Evolutionary conservation across 2,888 invertebrate species (phyloP).

Genomic region (Hypomecis punctinalis): DNA sequence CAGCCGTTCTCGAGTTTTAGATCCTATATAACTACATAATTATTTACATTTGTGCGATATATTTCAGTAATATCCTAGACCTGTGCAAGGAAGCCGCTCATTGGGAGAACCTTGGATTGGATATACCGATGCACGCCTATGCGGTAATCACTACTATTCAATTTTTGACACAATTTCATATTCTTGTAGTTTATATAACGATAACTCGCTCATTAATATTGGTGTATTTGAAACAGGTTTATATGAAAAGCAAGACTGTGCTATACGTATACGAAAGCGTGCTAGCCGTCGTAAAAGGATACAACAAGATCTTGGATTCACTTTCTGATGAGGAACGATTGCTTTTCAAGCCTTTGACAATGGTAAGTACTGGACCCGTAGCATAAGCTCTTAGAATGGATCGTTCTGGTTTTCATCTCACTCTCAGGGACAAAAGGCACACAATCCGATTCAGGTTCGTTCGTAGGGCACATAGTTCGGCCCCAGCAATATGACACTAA

Average conservation of each 20-base stretch:
- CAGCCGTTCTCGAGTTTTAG: no score
- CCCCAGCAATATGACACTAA: no score
- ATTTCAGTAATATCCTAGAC: constrained; percentile 86
- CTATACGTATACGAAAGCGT: constrained; percentile 89
- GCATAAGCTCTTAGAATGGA: no score
- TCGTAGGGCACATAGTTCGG: no score
- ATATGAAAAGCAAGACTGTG: constrained; percentile 84
- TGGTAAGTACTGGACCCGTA: constrained; percentile 60
- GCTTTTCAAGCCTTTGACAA: constrained; percentile 91
- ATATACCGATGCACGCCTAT: constrained; percentile 88
- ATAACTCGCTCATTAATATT: not conserved
- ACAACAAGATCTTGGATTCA: constrained; percentile 91
- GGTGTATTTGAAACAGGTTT: constrained; percentile 72
- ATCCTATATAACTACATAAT: no score
- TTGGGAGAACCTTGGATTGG: constrained; percentile 89
- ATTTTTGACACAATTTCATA: not conserved
- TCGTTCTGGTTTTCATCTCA: no score
- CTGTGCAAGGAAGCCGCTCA: constrained; percentile 89
- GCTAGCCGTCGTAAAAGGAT: constrained; percentile 88
- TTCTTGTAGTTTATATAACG: not conserved
- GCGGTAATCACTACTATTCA: constrained; percentile 66
- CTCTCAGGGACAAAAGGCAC: no score
- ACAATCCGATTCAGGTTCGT: no score
- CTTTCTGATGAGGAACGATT: constrained; percentile 91
- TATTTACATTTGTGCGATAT: constrained; percentile 7